A percentile compares a stretch with the other conserved stretches of the same genome.
phyloP scores from a whole-genome alignment of 2,888 invertebrate genomes.

The Eurois occulta region DNA sequence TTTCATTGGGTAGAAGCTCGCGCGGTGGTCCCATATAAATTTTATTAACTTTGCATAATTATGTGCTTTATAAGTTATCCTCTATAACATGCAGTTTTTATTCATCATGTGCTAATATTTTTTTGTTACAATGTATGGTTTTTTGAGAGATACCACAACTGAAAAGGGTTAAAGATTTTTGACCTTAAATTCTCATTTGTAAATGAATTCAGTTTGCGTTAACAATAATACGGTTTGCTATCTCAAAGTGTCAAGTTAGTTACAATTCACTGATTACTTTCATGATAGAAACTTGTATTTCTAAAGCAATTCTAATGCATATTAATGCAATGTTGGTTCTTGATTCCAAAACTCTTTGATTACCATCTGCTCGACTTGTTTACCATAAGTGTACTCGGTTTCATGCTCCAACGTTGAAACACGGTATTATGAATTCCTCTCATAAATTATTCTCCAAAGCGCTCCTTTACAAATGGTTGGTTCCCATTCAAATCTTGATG shows the following conservation, averaged over 20 bases:
- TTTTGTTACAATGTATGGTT: no score
- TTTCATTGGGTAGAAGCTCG: no score
- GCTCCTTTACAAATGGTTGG: constrained; percentile 43
- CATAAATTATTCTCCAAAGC: constrained; percentile 54
- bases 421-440: constrained; percentile 51
- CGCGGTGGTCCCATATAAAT: no score
- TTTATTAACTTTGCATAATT: no score
- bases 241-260: constrained; percentile 14
- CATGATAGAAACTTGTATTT: constrained; percentile 23
- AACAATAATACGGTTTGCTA: constrained; percentile 12
- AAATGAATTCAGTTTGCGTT: not conserved
- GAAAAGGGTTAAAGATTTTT: not conserved
- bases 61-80: no score
- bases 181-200: not conserved
- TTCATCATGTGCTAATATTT: no score
- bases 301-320: constrained; percentile 35
- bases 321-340: constrained; percentile 51
- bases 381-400: constrained; percentile 45
- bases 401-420: constrained; percentile 44
- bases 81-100: no score
- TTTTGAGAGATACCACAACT: no score
- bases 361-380: constrained; percentile 47
- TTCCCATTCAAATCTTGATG: constrained; percentile 54
- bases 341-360: constrained; percentile 46
- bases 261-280: constrained; percentile 25